Evolutionary conservation across 1,140 invertebrate species (phyloP).

Genomic region (Caenorhabditis remanei): DNA sequence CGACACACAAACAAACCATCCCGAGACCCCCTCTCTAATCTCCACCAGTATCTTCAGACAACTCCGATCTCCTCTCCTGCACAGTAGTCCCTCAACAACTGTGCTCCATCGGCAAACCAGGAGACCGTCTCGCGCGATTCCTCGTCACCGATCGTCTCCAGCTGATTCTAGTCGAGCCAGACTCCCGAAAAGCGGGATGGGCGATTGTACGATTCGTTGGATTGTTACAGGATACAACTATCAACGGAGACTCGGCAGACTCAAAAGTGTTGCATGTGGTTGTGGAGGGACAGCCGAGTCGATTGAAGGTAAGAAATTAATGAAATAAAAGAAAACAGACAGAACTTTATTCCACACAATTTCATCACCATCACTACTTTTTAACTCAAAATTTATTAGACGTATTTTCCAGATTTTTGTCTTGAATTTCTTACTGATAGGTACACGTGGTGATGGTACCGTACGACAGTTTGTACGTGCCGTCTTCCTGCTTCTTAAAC

Average conservation of each 20-base stretch:
- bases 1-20: too few relatives aligned
- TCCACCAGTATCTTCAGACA: constrained; percentile 82
- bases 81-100: constrained; percentile 89
- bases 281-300: constrained; percentile 83
- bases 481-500: constrained; percentile 14
- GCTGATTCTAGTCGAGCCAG: constrained; percentile 95
- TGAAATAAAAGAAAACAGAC: too few relatives aligned
- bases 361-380: too few relatives aligned
- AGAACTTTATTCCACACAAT: too few relatives aligned
- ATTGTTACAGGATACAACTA: constrained; percentile 83
- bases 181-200: constrained; percentile 91
- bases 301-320: neutral
- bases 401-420: too few relatives aligned
- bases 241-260: constrained; percentile 92
- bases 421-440: too few relatives aligned
- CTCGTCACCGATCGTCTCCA: constrained; percentile 94
- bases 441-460: constrained; percentile 19
- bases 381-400: too few relatives aligned
- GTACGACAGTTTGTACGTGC: neutral
- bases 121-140: constrained; percentile 85
- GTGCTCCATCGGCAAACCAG: constrained; percentile 54
- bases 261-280: constrained; percentile 94
- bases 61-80: constrained; percentile 95
- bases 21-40: too few relatives aligned
- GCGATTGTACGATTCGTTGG: constrained; percentile 93